Evolutionary conservation across 2,113 vertebrate species (phyloP).

Genomic region (Spheniscus mendiculus): DNA sequence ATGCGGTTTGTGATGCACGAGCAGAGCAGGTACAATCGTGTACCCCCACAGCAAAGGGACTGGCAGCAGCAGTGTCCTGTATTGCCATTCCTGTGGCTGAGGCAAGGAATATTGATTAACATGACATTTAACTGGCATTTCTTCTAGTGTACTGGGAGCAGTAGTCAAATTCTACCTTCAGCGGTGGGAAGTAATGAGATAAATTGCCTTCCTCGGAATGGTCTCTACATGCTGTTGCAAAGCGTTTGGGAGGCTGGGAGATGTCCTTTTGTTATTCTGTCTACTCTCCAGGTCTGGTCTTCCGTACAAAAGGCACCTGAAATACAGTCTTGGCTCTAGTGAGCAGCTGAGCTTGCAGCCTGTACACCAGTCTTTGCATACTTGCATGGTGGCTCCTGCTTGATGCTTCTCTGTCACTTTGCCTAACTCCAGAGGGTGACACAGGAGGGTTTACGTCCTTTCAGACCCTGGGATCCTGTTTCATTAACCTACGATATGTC

Average conservation of each 20-base stretch:
- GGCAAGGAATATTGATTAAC: background rate
- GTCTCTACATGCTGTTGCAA: background rate
- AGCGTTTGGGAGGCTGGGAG: background rate
- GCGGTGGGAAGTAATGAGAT: background rate
- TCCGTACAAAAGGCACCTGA: background rate
- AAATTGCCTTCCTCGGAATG: background rate
- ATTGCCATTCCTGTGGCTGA: background rate
- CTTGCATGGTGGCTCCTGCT: background rate
- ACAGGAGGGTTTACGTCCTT: background rate
- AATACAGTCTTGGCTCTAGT: background rate
- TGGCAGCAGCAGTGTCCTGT: background rate
- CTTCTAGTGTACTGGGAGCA: background rate
- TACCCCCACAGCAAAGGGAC: background rate
- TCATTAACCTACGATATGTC: accelerated
- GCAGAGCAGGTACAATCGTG: accelerated
- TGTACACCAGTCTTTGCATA: background rate
- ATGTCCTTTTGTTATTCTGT: background rate
- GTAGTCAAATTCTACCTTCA: background rate
- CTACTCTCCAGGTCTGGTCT: background rate
- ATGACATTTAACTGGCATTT: background rate
- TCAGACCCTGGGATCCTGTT: background rate
- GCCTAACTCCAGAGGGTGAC: background rate
- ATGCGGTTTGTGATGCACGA: background rate
- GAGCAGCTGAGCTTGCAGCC: background rate
- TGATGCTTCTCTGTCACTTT: background rate